Percentiles rank a stretch among this genome's conserved stretches.
These are phyloP conservation scores for Subanguina moxae DNA, from an alignment of 1,140 invertebrate species.

Conservation along the genomic window DNA sequence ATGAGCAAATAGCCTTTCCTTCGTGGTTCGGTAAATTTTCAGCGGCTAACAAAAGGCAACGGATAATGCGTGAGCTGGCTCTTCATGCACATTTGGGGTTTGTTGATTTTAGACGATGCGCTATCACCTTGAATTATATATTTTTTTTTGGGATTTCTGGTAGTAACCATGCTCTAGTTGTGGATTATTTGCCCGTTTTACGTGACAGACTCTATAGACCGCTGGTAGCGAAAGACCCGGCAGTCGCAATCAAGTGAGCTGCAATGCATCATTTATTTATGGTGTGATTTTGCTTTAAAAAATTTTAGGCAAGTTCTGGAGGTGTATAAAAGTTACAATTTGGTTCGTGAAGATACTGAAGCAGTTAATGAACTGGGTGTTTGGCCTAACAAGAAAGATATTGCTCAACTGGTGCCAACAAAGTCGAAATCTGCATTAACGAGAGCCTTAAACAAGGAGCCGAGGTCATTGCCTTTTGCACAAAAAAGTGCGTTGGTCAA, in stretches of 20 bases:
- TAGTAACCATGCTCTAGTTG: conserved; percentile 36
- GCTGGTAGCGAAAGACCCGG: conserved; percentile 68
- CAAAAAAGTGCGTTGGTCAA: conserved; percentile 8
- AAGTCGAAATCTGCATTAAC: conserved; percentile 87
- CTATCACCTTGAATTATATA: not conserved
- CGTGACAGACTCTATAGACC: conserved; percentile 60
- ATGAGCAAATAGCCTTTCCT: conserved; percentile 80
- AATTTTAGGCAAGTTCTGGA: conserved; percentile 69
- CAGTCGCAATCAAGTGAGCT: conserved; percentile 64
- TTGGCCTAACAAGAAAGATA: conserved; percentile 79
- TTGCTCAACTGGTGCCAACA: conserved; percentile 69
- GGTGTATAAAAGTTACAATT: conserved; percentile 74
- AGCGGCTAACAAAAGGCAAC: conserved; percentile 71
- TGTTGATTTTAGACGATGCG: not conserved
- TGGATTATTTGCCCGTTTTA: conserved; percentile 45
- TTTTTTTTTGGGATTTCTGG: conserved; percentile 47
- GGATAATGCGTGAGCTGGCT: conserved; percentile 77
- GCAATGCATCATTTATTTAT: not conserved
- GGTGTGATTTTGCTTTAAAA: not conserved
- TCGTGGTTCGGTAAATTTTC: conserved; percentile 93
- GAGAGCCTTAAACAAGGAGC: conserved; percentile 80
- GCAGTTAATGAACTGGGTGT: conserved; percentile 75
- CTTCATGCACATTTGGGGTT: conserved; percentile 71
- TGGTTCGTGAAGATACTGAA: conserved; percentile 84
- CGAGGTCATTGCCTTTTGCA: conserved; percentile 69